Evolutionary conservation across 2,888 invertebrate species (phyloP), one percentile per base, ranked within the genome.

Genomic region (Hydriomena furcata): DNA sequence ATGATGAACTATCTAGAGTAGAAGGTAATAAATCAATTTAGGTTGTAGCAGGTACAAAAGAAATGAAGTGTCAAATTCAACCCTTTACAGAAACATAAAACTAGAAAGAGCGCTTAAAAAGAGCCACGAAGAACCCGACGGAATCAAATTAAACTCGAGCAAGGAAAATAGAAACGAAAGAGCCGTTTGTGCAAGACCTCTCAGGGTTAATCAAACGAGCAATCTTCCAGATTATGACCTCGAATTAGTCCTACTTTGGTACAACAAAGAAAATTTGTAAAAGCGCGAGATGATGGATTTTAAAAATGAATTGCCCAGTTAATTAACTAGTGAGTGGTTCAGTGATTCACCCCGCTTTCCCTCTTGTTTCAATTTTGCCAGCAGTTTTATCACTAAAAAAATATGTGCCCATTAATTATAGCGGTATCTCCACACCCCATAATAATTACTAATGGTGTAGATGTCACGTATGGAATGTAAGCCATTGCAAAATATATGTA

Each of bases 131-230:
- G 13, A 34, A 31, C 31, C 28, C 44, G 24, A 25, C 30, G 31
- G 35, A 46, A 58, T 49, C 46, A 45, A 52, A 52, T 53, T 47
- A 55, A 34, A 27, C 31, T 45, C 45, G 38, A 45, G 42, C 50
- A 53, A 55, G 45, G 45, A 47, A 55, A 52, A 52, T 52, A 47
- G 46, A 53, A 55, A 48, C 51, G 55, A 51, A 52, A 54, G 51
- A 42, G 47, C 43, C 51, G 42, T 48, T 38, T 31, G 45, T 59
- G 56, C 55, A 52, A 61, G 49, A 60, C 67, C 57, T 66, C 69
- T 73, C 61, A 66, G 61, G 63, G 70, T 73, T 71, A 77, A 75
- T 78, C 74, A 78, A 71, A 76, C 65, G 69, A 62, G 67, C 73
- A 71, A 73, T 77, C 70, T 77, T 73, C 76, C 74, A 71, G 68